A percentile compares a stretch with the other conserved stretches of the same genome.
Evolutionary conservation across 2,797 vertebrate species (phyloP).

Genomic region (Clarias platycephalus): DNA sequence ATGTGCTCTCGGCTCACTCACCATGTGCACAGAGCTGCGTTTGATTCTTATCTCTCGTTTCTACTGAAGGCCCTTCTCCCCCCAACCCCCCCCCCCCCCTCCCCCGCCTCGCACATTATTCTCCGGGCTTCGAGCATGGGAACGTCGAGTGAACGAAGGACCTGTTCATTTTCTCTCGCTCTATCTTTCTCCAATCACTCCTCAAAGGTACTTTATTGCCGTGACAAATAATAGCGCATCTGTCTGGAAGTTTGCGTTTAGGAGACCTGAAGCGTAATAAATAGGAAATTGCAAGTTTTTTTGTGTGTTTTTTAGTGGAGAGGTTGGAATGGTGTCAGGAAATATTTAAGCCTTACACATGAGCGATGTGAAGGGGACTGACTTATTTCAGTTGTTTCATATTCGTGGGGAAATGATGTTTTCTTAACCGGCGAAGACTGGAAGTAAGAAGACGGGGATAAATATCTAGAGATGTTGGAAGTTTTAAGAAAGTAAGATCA

Average conservation of each 20-base stretch:
- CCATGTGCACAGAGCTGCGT: slow-evolving; percentile 6
- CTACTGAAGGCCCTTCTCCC: not conserved
- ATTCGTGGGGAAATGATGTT: not conserved
- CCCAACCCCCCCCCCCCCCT: too few relatives aligned
- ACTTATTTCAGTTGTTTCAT: not conserved
- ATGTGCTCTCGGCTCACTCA: slow-evolving; percentile 23
- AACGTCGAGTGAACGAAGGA: slow-evolving; percentile 1
- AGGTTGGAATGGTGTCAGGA: not conserved
- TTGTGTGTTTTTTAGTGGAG: not conserved
- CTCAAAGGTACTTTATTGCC: not conserved
- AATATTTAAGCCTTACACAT: not conserved
- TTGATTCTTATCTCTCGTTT: slow-evolving; percentile 34
- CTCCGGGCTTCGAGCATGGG: not conserved
- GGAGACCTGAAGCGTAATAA: not conserved
- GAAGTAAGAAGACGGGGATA: too few relatives aligned
- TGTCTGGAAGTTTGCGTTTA: not conserved
- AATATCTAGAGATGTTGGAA: not conserved
- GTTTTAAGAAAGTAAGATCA: not conserved
- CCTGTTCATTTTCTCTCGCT: not conserved
- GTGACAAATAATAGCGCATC: not conserved
- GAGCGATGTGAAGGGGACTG: not conserved
- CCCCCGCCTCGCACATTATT: not conserved
- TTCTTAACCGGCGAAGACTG: not conserved
- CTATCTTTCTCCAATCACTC: not conserved
- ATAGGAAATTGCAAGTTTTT: not conserved